Base-by-base conservation (phyloP, 1,140 invertebrate genomes). In the Steinernema khuongi region DNA sequence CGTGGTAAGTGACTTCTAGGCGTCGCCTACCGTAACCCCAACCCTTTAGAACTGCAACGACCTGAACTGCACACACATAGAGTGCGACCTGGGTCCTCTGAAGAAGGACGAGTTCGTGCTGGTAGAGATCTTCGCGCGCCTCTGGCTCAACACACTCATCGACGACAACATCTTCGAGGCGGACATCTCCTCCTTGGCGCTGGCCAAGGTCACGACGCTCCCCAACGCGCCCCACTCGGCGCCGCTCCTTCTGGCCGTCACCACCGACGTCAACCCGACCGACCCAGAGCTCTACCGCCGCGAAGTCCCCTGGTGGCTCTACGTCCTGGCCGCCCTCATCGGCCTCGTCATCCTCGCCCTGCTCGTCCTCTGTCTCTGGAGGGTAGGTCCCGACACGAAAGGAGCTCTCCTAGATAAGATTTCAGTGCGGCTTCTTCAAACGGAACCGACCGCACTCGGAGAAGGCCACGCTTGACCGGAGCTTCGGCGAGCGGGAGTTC, bases 21-120 rank as follows among this genome's bases (percentile, higher is more conserved):
- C 7, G 22, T 60, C 2, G 14, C 2, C 11, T 14, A 26, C 4
- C 26, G 22, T 4, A 31, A 7, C 31, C 71, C 70, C 18, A 4
- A 7, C 50, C 2, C 22, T 60, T 60, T 60, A 81, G 81, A 80
- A 84, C 67, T 84, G 82, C 66, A 71, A 77, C 50, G 33, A 67
- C 30, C 44, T 82, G 17, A 81, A 85, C 67, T 84, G 82, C 72
- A 84, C 82, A 14, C 83, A 84, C 60, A 85, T 84, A 36, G 74
- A 74, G 29, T 84, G 82, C 50, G 82, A 83, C 29, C 82, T 84
- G 67, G 73, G 79, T 67, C 81, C 79, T 31, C 67, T 84, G 44
- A 72, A 80, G 32, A 77, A 77, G 67, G 81, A 82, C 28, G 83
- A 85, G 33, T 85, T 68, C 36, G 83, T 84, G 11, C 75, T 84